Evolutionary conservation across 2,888 invertebrate genomes (phyloP), one percentile per base, ranked within the genome.

Genomic region (Catocala sponsa): DNA sequence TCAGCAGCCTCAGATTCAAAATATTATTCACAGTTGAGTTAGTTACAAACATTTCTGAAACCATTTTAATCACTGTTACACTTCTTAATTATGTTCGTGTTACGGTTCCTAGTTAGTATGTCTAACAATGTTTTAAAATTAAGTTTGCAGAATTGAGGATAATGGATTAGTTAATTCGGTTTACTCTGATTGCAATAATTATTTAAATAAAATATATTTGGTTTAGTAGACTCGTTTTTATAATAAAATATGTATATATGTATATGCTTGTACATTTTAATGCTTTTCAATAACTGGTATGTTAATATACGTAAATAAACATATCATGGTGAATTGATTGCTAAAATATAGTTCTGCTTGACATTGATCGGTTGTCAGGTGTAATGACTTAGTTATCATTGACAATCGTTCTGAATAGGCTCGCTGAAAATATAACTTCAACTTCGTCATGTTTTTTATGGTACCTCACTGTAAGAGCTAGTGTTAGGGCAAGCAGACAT

Each of bases 351-450:
- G 60, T 53, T 47, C 60, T 67, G 79, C 70, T 72, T 61, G 67
- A 63, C 67, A 68, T 79, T 80, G 80, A 85, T 87, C 86, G 87
- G 81, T 92, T 95, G 96, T 92, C 97, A 98, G 98, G 98, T 96
- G 98, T 98, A 95, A 98, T 98, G 95, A 98, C 98, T 94, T 97
- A 98, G 95, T 97, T 99, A 95, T 99, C 99, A 94, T 97, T 99
- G 96, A 99, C 98, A 95, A 98, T 99, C 95, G 99, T 99, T 96
- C 97, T 98, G 95, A 98, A 98, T 96, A 97, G 99, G 96, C 98
- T 99, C 90, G 98, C 98, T 83, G 98, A 99, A 96, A 98, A 98
- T 95, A 97, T 99, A 97, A 98, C 98, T 92, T 97, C 97, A 80
- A 96, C 97, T 85, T 97, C 97, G 93, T 25, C 25, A 25, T 25